These are phyloP conservation scores for Acrocyrtus sp. DNA, from an alignment of 2,888 invertebrate species.

Conservation along the genomic window DNA sequence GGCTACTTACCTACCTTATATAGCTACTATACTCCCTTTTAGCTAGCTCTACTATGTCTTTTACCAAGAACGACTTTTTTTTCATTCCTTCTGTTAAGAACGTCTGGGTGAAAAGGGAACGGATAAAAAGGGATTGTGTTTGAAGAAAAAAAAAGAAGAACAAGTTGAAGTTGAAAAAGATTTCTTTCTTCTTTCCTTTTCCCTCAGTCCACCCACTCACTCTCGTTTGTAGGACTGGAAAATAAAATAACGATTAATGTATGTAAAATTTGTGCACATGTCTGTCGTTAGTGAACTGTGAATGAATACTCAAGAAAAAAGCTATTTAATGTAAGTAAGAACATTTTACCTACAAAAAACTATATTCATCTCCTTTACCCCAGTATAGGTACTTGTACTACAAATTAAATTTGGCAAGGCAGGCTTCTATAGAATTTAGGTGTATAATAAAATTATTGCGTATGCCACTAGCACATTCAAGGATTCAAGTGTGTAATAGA, in stretches of 20 bases:
- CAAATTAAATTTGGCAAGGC: too few relatives aligned
- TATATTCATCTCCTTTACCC: too few relatives aligned
- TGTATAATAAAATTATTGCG: too few relatives aligned
- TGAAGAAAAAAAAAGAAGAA: slow-evolving; percentile 10
- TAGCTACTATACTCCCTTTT: too few relatives aligned
- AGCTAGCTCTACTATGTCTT: not conserved
- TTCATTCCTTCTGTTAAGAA: slow-evolving; percentile 13
- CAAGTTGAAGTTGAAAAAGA: not conserved
- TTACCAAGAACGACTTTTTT: not conserved
- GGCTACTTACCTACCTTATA: not conserved
- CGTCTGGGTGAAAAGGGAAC: slow-evolving; percentile 32
- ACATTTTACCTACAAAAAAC: too few relatives aligned
- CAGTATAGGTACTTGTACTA: too few relatives aligned
- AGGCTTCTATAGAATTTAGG: too few relatives aligned
- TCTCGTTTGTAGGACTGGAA: slow-evolving; percentile 15
- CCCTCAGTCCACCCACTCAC: slow-evolving; percentile 5
- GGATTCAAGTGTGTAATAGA: too few relatives aligned
- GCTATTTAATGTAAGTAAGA: not conserved
- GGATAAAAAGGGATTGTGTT: slow-evolving; percentile 21
- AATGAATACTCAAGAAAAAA: slow-evolving; percentile 36
- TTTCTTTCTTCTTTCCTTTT: slow-evolving; percentile 15
- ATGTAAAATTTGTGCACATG: slow-evolving; percentile 23
- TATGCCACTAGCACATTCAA: too few relatives aligned
- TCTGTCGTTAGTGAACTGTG: slow-evolving; percentile 37
- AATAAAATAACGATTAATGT: slow-evolving; percentile 26